Evolutionary conservation across 2,888 invertebrate species (phyloP), one percentile per base, ranked within the genome.

Genomic region (Therioaphis trifolii): DNA sequence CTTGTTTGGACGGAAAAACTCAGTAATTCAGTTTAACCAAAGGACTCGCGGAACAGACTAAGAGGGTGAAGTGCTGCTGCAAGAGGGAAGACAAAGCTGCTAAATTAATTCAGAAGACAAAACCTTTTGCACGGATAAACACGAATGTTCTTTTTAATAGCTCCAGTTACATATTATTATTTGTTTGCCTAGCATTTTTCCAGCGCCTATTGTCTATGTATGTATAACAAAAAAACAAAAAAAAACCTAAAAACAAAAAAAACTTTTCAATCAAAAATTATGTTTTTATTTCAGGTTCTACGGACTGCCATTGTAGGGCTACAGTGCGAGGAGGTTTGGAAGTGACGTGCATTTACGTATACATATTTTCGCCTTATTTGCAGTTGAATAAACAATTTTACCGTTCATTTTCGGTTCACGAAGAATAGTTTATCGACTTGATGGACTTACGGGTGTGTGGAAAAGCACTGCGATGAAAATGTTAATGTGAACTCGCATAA

Each of bases 401-500:
- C 66, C 77, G 66, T 77, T 77, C 77, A 52, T 77, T 66, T 69
- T 78, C 68, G 52, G 78, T 78, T 27, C 55, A 14, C 69, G 78
- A 78, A 78, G 68, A 78, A 80, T 80, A 72, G 58, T 72, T 66
- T 72, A 71, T 80, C 80, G 80, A 71, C 80, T 58, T 21, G 80
- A 46, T 40, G 29, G 35, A 55, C 49, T 61, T 35, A 24, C 80
- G 61, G 71, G 61, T 35, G 58, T 49, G 29, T 61, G 72, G 72
- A 74, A 82, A 82, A 82, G 82, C 72, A 74, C 63, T 82, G 49
- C 74, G 80, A 46, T 72, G 71, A 72, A 80, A 80, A 80, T 72
- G 72, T 82, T 82, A 82, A 82, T 82, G 82, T 66, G 82, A 82
- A 63, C n/a, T 52, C 72, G 74, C 72, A 82, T 72, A 82, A 82